Evolutionary conservation across 2,888 invertebrate species (phyloP).

Genomic region (Parochlus steinenii): DNA sequence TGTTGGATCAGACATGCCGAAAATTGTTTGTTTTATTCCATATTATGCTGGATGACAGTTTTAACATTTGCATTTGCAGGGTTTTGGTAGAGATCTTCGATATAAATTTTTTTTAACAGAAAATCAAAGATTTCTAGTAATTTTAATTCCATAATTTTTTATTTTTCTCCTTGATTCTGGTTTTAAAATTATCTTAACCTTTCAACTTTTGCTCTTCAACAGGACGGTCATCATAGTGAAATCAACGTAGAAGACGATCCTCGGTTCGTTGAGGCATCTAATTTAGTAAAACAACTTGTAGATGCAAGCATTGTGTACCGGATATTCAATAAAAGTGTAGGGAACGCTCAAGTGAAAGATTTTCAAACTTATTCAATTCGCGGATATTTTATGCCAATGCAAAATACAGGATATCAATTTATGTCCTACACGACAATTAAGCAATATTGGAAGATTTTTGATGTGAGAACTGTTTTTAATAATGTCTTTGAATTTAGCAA

Average conservation of each 20-base stretch:
- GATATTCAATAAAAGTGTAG: slow-evolving; percentile 17
- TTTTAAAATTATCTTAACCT: background rate
- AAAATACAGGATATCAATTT: slow-evolving; percentile 19
- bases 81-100: slow-evolving; percentile 16
- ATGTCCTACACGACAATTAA: slow-evolving; percentile 19
- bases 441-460: slow-evolving; percentile 18
- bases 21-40: too few relatives aligned
- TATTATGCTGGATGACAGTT: too few relatives aligned
- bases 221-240: slow-evolving; percentile 16
- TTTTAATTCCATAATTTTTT: background rate
- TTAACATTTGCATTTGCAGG: too few relatives aligned
- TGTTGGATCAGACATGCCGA: too few relatives aligned
- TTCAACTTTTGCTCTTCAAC: background rate
- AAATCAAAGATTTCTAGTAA: slow-evolving; percentile 2
- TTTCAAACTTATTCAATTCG: slow-evolving; percentile 19
- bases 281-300: slow-evolving; percentile 17
- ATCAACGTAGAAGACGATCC: slow-evolving; percentile 13
- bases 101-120: slow-evolving; percentile 14
- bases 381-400: slow-evolving; percentile 20
- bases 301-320: slow-evolving; percentile 20
- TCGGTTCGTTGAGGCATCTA: slow-evolving; percentile 14
- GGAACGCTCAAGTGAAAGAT: slow-evolving; percentile 16
- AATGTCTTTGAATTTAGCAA: background rate
- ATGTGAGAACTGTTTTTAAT: slow-evolving; percentile 17
- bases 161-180: slow-evolving; percentile 3